Evolutionary conservation across 2,888 invertebrate species (phyloP).

Genomic region (Gastrophysa polygoni): DNA sequence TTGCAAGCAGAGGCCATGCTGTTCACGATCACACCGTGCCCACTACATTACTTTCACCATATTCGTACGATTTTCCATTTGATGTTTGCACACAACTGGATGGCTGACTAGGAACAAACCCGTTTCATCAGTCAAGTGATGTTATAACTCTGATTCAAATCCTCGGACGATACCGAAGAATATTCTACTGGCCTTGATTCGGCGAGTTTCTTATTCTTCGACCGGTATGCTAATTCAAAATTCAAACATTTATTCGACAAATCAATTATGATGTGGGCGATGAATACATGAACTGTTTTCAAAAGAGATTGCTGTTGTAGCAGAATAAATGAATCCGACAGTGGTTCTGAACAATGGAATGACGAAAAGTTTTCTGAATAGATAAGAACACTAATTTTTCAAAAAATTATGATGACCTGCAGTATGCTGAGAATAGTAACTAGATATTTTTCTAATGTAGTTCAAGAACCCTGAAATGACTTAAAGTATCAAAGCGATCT

Average conservation of each 20-base stretch:
- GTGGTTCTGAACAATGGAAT: too few species aligned
- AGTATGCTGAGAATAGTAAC: too few species aligned
- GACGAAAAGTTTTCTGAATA: too few species aligned
- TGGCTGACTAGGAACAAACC: too few species aligned
- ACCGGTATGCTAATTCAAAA: slow-evolving; percentile 16
- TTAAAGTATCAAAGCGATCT: too few species aligned
- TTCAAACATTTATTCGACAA: not conserved
- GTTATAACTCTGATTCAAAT: not conserved
- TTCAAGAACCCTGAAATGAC: too few species aligned
- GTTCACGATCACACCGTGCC: not conserved
- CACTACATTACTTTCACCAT: not conserved
- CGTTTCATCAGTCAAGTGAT: too few species aligned
- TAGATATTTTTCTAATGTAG: too few species aligned
- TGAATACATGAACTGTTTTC: not conserved
- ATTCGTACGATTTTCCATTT: not conserved
- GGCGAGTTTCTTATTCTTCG: slow-evolving; percentile 15
- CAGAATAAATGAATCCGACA: not conserved
- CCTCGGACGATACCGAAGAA: slow-evolving; percentile 1
- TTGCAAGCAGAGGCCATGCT: not conserved
- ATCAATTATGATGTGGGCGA: slow-evolving; percentile 9
- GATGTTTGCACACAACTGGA: not conserved
- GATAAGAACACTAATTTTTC: too few species aligned
- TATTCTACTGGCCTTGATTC: slow-evolving; percentile 12
- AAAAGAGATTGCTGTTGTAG: not conserved
- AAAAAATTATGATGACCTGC: too few species aligned